Conservation (phyloP, 2,797 vertebrate genomes). For the Lagorchestes hirsutus region DNA sequence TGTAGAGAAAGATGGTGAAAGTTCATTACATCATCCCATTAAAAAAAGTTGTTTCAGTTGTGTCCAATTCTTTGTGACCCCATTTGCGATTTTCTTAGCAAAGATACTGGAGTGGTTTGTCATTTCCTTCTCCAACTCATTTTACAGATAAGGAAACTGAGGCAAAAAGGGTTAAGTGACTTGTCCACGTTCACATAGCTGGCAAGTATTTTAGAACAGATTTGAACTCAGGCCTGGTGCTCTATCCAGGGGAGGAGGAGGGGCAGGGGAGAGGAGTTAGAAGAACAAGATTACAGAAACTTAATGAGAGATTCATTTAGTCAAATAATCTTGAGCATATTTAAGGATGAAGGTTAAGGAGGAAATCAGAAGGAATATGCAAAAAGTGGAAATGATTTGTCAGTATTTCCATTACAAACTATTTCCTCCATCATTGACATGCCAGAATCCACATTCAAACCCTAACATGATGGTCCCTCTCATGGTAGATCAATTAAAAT, state of each 20-base stretch:
- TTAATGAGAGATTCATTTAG: background rate
- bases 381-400: background rate
- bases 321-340: background rate
- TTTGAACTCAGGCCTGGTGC: background rate
- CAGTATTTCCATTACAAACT: background rate
- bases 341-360: background rate
- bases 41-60: background rate
- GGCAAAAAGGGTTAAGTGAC: background rate
- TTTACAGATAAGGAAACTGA: background rate
- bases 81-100: background rate
- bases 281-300: background rate
- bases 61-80: background rate
- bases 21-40: background rate
- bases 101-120: background rate
- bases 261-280: no score
- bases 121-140: background rate
- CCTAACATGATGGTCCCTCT: background rate
- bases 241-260: background rate
- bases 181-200: background rate
- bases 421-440: background rate
- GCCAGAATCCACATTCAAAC: background rate
- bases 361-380: background rate
- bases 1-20: background rate
- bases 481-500: background rate
- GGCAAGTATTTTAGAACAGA: background rate